These are phyloP conservation scores for Pangasius sanitwongsei DNA, from an alignment of 2,797 vertebrate species.

Conservation along the genomic window DNA sequence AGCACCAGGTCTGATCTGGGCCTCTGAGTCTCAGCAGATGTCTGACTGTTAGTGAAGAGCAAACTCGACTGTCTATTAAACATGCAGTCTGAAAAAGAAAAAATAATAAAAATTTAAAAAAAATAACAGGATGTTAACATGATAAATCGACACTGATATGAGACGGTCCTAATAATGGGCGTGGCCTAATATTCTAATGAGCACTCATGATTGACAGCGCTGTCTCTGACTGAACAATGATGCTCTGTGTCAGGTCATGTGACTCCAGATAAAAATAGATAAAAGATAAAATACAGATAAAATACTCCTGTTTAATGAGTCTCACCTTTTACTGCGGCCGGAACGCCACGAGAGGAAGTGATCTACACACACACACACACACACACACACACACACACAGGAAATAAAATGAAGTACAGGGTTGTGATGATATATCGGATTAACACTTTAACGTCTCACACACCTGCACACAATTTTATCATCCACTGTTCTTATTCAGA, in stretches of 20 bases:
- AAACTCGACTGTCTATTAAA: too few species aligned
- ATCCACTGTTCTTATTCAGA: background rate
- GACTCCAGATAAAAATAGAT: background rate
- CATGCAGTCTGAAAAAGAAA: too few species aligned
- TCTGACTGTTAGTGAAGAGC: too few species aligned
- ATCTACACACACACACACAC: conserved; percentile 74
- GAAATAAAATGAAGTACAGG: background rate
- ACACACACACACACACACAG: background rate
- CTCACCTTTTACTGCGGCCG: conserved; percentile 88
- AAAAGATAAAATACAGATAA: too few species aligned
- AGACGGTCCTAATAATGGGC: background rate
- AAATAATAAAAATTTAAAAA: too few species aligned
- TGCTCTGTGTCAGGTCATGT: background rate
- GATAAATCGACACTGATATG: background rate
- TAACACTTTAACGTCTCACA: background rate
- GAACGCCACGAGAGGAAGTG: conserved; percentile 82
- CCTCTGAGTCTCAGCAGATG: too few species aligned
- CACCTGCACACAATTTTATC: background rate
- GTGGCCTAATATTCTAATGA: background rate
- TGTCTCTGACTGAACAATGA: background rate
- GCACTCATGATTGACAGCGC: background rate
- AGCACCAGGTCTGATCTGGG: background rate
- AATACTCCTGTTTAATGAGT: background rate
- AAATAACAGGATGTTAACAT: too few species aligned
- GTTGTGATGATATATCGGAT: background rate